These are phyloP conservation scores for Drosophila kambysellisi DNA, from an alignment of 2,888 invertebrate species.

Conservation along the genomic window DNA sequence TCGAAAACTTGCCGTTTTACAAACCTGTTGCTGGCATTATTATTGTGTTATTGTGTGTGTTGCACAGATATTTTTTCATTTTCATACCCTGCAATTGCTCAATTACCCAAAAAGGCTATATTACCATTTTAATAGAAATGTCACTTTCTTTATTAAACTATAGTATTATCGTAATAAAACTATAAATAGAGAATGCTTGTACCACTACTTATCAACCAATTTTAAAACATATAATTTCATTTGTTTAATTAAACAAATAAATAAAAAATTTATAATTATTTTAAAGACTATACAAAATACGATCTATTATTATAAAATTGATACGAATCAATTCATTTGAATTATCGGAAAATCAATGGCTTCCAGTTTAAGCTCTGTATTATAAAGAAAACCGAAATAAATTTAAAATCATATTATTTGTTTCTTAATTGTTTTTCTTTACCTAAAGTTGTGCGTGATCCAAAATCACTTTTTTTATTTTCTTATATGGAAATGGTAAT, in stretches of 20 bases:
- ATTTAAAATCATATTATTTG: background rate
- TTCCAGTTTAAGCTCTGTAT: background rate
- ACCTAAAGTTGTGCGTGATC: background rate
- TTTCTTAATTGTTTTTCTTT: background rate
- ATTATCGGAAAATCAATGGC: background rate
- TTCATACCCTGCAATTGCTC: conserved; percentile 24
- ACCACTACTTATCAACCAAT: background rate
- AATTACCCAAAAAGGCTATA: background rate
- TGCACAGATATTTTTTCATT: conserved; percentile 22
- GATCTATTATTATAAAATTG: background rate
- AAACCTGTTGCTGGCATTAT: conserved; percentile 57
- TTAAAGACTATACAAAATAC: background rate
- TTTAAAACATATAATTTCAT: background rate
- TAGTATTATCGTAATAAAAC: background rate
- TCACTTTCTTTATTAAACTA: background rate
- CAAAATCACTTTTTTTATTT: background rate
- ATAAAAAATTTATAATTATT: background rate
- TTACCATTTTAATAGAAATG: background rate
- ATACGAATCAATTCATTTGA: background rate
- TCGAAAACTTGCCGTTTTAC: conserved; percentile 32
- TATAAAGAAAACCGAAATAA: background rate
- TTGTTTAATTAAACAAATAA: background rate
- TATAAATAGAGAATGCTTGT: too few species aligned
- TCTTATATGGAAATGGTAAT: background rate
- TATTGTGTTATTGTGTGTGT: conserved; percentile 22